These are phyloP conservation scores for Oscheius sp. DNA, from an alignment of 2,888 invertebrate species.

Conservation along the genomic window DNA sequence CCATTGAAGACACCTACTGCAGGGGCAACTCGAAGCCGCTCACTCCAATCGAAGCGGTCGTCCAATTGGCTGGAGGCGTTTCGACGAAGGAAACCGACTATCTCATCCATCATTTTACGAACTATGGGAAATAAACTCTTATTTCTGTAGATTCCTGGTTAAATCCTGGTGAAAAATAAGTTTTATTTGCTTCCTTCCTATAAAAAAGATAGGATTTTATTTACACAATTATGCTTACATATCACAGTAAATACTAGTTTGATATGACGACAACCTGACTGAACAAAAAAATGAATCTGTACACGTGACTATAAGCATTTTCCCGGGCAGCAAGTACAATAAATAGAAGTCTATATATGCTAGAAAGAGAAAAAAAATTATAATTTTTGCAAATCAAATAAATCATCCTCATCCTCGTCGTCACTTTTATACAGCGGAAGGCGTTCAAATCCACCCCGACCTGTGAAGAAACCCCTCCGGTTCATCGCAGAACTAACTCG, in stretches of 20 bases:
- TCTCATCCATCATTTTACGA: too few species aligned
- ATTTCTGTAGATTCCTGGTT: too few species aligned
- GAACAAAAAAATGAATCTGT: not conserved
- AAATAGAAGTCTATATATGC: not conserved
- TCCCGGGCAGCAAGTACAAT: not conserved
- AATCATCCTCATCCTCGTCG: conserved; percentile 56
- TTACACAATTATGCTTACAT: too few species aligned
- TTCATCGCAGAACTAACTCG: conserved; percentile 45
- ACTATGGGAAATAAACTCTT: too few species aligned
- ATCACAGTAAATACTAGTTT: too few species aligned
- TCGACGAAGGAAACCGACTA: not conserved
- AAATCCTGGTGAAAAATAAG: too few species aligned
- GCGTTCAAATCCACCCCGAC: conserved; percentile 45
- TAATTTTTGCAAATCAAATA: conserved; percentile 52
- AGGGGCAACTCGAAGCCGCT: not conserved
- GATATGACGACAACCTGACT: too few species aligned
- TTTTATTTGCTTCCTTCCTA: too few species aligned
- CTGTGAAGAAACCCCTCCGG: conserved; percentile 51
- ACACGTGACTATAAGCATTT: conserved; percentile 3
- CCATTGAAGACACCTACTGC: conserved; percentile 1
- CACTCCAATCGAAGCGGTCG: not conserved
- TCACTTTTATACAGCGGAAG: conserved; percentile 54
- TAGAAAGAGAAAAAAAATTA: conserved; percentile 3
- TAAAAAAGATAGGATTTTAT: too few species aligned
- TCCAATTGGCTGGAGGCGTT: not conserved